Evolutionary conservation across 2,113 vertebrate genomes (phyloP), one percentile per base, ranked within the genome.

Genomic region (Tretioscincus oriximinensis): DNA sequence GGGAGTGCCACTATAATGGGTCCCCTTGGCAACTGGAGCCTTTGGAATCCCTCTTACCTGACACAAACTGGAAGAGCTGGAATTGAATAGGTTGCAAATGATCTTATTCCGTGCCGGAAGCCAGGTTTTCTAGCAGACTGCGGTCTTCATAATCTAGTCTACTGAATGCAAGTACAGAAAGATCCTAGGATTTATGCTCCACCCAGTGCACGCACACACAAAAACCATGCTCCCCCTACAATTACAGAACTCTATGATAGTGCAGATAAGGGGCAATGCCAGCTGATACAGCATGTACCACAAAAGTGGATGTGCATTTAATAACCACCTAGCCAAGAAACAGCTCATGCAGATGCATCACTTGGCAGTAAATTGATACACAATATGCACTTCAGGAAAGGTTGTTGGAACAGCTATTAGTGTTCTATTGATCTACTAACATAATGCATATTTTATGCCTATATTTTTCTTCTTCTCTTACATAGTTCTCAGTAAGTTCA

Each of bases 381-480:
- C 12, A 58, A 74, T 74, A 75, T 75, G 63, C 65, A 74, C 60
- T 81, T 81, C 80, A 81, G 35, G 80, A 76, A 81, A 70, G 73
- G 41, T 69, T 41, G 9, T 31, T 70, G 80, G 66, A 82, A 82
- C 65, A 70, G 66, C 66, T 70, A 63, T 82, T 76, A 82, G 66
- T 70, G 54, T 82, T 76, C 63, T 76, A 82, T 82, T 82, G 80
- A 82, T 76, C 70, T 76, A 47, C 73, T 69, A 41, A 1, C 18
- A 28, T 18, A 66, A 67, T 60, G 65, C 70, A 69, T 20, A 41
- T 79, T 63, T 77, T 79, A 58, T 66, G 51, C 9, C 31, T 7
- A 24, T 66, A 58, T 66, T 87, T 88, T 47, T 58, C 10, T n/a
- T 24, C 18, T 85, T 76, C 41, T 58, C 14, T 24, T 66, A n/a